Evolutionary conservation across 2,888 invertebrate species (phyloP).

Genomic region (Crematogaster levior): DNA sequence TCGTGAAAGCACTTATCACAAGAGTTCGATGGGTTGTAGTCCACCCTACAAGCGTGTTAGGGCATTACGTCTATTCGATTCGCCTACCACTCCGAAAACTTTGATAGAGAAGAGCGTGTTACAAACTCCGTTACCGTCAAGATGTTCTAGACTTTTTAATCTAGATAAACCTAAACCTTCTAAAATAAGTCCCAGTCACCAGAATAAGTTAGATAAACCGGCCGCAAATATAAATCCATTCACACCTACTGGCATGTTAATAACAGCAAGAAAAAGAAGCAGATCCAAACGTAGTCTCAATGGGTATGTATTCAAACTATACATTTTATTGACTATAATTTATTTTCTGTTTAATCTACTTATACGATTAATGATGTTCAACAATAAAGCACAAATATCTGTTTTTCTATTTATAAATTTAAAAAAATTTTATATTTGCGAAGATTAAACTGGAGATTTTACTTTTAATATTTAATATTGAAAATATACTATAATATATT

Average conservation of each 20-base stretch:
- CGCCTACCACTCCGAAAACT: constrained; percentile 95
- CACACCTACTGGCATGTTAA: constrained; percentile 91
- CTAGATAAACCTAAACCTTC: constrained; percentile 85
- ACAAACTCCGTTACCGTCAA: constrained; percentile 87
- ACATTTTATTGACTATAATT: background rate
- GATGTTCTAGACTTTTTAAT: constrained; percentile 80
- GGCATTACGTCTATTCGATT: constrained; percentile 91
- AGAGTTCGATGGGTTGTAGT: constrained; percentile 84
- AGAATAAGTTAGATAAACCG: constrained; percentile 86
- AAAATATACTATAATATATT: background rate
- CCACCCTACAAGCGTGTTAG: constrained; percentile 88
- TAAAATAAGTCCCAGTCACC: constrained; percentile 72
- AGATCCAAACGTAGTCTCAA: constrained; percentile 88
- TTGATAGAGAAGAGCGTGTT: constrained; percentile 90
- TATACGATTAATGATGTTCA: background rate
- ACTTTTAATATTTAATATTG: background rate
- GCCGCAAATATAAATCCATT: constrained; percentile 95
- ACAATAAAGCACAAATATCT: background rate
- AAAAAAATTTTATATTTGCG: background rate
- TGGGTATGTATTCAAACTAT: constrained; percentile 73
- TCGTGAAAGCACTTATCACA: constrained; percentile 78
- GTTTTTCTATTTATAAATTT: constrained; percentile 1
- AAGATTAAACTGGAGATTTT: constrained; percentile 16
- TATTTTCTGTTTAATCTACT: background rate
- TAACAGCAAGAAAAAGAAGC: constrained; percentile 90